A percentile compares a stretch with the other conserved stretches of the same genome.
phyloP scores from a whole-genome alignment of 2,888 invertebrate genomes.

The Cantharis nigra region DNA sequence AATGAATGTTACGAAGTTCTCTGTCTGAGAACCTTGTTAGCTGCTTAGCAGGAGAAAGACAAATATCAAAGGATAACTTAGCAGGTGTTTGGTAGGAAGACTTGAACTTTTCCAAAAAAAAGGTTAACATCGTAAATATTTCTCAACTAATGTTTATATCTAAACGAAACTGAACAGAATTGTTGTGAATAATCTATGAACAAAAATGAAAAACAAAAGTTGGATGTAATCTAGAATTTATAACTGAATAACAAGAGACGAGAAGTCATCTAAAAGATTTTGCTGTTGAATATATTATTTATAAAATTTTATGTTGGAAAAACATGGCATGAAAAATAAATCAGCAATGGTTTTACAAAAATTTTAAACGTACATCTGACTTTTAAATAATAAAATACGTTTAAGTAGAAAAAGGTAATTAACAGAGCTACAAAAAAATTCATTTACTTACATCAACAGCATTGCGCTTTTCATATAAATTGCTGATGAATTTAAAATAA shows the following conservation, averaged over 20 bases:
- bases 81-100: no score
- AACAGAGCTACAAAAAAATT: neutral
- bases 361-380: neutral
- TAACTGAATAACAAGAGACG: neutral
- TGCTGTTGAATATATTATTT: neutral
- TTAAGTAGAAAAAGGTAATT: neutral
- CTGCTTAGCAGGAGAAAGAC: no score
- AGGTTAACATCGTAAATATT: neutral
- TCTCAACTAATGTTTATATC: neutral
- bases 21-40: no score
- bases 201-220: neutral
- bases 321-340: neutral
- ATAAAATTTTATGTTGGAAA: neutral
- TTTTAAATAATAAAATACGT: neutral
- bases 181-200: neutral
- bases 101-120: no score
- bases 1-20: no score
- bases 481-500: neutral
- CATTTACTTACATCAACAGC: neutral
- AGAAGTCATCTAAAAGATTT: neutral
- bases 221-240: neutral
- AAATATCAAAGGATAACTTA: no score
- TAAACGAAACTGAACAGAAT: neutral
- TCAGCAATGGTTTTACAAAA: neutral
- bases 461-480: neutral